A percentile compares a stretch with the other conserved stretches of the same genome.
Conservation (phyloP, 2,888 invertebrate species). For the Cephus runcator region DNA sequence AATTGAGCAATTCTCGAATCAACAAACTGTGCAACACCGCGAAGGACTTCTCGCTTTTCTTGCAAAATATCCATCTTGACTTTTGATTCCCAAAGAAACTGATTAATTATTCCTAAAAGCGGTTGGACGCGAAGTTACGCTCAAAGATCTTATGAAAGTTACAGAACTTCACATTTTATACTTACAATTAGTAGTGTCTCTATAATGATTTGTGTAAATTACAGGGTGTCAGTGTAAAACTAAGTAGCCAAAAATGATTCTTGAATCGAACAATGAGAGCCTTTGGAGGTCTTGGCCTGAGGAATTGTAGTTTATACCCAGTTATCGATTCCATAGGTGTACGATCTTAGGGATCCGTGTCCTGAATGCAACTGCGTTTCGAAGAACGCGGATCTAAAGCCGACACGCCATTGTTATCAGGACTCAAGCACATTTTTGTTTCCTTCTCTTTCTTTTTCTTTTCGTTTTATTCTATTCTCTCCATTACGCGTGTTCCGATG, state of each 20-base stretch:
- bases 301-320: not conserved
- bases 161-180: too few species aligned
- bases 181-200: too few species aligned
- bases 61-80: not conserved
- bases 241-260: too few species aligned
- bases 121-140: too few species aligned
- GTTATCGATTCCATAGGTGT: too few species aligned
- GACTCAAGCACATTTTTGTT: not conserved
- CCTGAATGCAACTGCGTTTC: not conserved
- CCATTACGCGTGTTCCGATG: not conserved
- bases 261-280: too few species aligned
- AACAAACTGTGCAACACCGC: not conserved
- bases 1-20: not conserved
- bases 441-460: not conserved
- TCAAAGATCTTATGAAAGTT: too few species aligned
- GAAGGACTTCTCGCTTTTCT: not conserved
- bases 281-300: not conserved
- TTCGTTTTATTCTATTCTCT: not conserved
- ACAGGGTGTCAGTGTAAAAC: too few species aligned
- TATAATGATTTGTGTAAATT: too few species aligned
- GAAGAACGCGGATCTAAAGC: not conserved
- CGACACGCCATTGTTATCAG: not conserved
- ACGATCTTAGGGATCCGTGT: not conserved
- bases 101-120: not conserved
- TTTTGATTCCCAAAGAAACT: not conserved